A percentile compares a stretch with the other conserved stretches of the same genome.
phyloP scores from a whole-genome alignment of 2,797 vertebrate genomes.

The Podargus strigoides region DNA sequence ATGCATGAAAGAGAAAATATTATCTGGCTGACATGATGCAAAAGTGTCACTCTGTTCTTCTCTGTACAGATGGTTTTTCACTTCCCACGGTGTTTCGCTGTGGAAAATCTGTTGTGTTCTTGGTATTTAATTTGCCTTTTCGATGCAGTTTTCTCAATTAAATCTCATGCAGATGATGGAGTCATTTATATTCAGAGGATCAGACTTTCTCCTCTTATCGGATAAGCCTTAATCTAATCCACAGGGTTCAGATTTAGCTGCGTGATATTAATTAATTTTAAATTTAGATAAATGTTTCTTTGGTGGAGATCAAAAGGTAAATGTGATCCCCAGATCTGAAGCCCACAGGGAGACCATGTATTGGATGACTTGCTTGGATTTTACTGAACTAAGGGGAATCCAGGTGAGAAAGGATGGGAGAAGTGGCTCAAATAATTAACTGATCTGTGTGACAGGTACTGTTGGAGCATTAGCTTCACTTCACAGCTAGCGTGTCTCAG shows the following conservation, averaged over 20 bases:
- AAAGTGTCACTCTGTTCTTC: slow-evolving; percentile 42
- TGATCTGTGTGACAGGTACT: neutral
- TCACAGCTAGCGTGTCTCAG: neutral
- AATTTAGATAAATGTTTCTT: slow-evolving; percentile 55
- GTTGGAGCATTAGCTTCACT: neutral
- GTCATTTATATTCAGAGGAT: slow-evolving; percentile 50
- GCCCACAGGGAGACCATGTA: neutral
- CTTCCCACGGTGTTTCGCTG: slow-evolving; percentile 53
- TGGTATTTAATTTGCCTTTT: slow-evolving; percentile 68
- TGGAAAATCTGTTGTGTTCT: slow-evolving; percentile 60
- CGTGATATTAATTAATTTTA: slow-evolving; percentile 55
- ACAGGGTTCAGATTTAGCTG: slow-evolving; percentile 43
- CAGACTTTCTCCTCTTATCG: slow-evolving; percentile 50
- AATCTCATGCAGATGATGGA: slow-evolving; percentile 54
- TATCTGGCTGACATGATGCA: slow-evolving; percentile 40
- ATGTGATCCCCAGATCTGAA: neutral
- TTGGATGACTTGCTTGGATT: neutral
- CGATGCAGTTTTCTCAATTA: slow-evolving; percentile 52
- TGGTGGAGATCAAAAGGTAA: slow-evolving; percentile 22
- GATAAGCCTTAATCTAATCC: slow-evolving; percentile 60
- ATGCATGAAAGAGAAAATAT: slow-evolving; percentile 39
- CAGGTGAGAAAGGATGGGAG: neutral
- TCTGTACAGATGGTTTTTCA: slow-evolving; percentile 61
- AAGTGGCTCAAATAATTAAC: neutral
- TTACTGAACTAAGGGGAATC: neutral